A percentile compares a stretch with the other conserved stretches of the same genome.
phyloP scores from a whole-genome alignment of 2,888 invertebrate species.

The Drosophila mettleri region DNA sequence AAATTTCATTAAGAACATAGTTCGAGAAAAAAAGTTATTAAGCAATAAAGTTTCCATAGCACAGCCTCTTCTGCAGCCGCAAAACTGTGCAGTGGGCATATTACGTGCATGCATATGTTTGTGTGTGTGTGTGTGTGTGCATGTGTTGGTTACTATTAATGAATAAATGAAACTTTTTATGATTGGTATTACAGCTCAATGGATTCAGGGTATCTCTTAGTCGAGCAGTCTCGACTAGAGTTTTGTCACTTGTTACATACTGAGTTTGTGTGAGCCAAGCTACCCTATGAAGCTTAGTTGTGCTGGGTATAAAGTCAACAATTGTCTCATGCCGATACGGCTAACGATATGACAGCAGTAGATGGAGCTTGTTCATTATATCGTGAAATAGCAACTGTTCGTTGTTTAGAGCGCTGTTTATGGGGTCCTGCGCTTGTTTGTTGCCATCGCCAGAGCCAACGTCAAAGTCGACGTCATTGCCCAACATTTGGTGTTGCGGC shows the following conservation, averaged over 20 bases:
- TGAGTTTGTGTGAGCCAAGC: not conserved
- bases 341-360: not conserved
- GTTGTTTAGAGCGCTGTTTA: constrained; percentile 7
- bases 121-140: no score
- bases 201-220: no score
- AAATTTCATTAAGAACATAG: no score
- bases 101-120: no score
- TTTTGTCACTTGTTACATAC: not conserved
- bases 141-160: no score
- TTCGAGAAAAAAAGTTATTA: no score
- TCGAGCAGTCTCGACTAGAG: no score
- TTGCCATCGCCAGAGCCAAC: not conserved
- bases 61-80: no score
- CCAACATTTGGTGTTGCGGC: constrained; percentile 2
- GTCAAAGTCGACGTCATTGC: not conserved
- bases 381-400: constrained; percentile 4
- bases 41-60: no score
- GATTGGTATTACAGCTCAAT: no score
- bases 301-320: constrained; percentile 3
- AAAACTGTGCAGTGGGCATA: no score
- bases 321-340: not conserved
- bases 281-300: not conserved
- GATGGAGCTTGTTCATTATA: constrained; percentile 10
- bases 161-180: no score
- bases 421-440: constrained; percentile 5